phyloP scores from a whole-genome alignment of 2,113 vertebrate genomes.

The Rafetus swinhoei region DNA sequence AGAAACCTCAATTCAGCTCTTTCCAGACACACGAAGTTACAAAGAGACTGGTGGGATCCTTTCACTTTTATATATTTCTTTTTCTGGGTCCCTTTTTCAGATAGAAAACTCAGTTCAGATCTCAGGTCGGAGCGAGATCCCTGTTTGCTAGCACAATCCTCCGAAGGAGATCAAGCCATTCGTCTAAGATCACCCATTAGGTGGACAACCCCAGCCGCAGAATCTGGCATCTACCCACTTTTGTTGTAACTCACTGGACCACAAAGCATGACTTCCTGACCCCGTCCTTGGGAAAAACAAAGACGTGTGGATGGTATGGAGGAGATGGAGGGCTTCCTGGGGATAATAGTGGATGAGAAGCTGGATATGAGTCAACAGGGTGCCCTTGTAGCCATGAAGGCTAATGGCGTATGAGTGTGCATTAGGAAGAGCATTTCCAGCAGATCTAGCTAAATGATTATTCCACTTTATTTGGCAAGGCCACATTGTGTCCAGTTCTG shows the following conservation, averaged over 20 bases:
- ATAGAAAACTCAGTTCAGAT: not conserved
- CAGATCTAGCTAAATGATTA: too few species aligned
- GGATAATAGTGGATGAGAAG: too few species aligned
- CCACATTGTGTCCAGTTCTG: too few species aligned
- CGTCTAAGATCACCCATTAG: not conserved
- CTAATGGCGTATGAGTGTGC: too few species aligned
- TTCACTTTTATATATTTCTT: not conserved
- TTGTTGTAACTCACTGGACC: not conserved
- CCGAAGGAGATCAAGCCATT: not conserved
- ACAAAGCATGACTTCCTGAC: not conserved
- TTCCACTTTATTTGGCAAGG: too few species aligned
- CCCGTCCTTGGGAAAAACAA: not conserved
- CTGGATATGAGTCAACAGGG: too few species aligned
- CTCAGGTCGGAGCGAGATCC: not conserved
- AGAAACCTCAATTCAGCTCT: not conserved
- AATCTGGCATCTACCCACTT: not conserved
- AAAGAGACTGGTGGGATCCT: not conserved
- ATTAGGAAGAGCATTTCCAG: too few species aligned
- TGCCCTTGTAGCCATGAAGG: too few species aligned
- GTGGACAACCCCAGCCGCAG: not conserved
- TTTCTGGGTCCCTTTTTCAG: not conserved
- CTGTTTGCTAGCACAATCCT: not conserved
- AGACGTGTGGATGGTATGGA: not conserved
- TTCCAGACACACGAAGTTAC: not conserved
- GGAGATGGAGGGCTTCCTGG: not conserved